Conservation (phyloP, 1,140 invertebrate species). For the Eurytemora carolleeae region DNA sequence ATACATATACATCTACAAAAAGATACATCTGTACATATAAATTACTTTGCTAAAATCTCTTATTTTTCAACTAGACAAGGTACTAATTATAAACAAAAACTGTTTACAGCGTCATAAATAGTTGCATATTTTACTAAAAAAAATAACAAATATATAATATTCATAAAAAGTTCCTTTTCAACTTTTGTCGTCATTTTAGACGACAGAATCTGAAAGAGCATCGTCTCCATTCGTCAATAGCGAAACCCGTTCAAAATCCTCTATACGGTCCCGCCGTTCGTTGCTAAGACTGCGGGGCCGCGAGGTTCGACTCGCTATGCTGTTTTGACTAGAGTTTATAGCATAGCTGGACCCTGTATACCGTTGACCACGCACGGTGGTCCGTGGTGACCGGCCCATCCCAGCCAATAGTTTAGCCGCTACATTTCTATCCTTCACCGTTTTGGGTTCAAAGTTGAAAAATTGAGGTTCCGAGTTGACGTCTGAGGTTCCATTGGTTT, state of each 20-base stretch:
- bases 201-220: too few species aligned
- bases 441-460: not conserved
- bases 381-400: not conserved
- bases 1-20: too few species aligned
- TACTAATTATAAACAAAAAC: too few species aligned
- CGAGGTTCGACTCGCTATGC: not conserved
- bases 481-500: not conserved
- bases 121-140: too few species aligned
- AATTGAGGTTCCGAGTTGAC: not conserved
- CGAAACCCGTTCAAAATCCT: not conserved
- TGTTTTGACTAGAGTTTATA: not conserved
- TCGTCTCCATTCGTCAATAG: not conserved
- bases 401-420: not conserved
- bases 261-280: not conserved
- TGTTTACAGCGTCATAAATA: too few species aligned
- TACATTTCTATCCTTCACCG: not conserved
- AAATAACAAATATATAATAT: too few species aligned
- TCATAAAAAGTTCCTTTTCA: too few species aligned
- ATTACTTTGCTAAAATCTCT: too few species aligned
- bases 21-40: too few species aligned
- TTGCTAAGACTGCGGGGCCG: not conserved
- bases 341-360: not conserved
- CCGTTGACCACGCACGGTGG: not conserved
- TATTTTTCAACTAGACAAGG: too few species aligned
- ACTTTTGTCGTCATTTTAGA: too few species aligned